Base-by-base conservation (phyloP, 2,113 vertebrate species). In the Notarius quadriscutis region DNA sequence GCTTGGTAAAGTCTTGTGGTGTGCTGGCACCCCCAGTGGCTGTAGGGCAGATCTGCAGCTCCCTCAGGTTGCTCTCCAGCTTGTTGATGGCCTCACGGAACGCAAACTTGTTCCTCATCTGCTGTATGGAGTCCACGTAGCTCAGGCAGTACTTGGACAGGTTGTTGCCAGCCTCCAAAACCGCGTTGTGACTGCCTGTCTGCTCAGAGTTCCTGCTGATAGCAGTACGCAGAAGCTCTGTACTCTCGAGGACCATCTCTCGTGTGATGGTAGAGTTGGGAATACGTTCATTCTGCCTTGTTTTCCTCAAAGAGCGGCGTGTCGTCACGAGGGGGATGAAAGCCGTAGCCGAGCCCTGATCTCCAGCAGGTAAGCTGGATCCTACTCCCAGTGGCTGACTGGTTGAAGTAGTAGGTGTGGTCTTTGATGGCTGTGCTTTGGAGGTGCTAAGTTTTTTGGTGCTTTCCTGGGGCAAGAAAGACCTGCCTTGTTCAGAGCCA, bases 51-150 rank as follows among this genome's bases (percentile, higher is more conserved):
- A 99, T 99, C 92, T 99, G 98, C 9, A 99, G 96, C 95, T 99
- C 97, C 0, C 98, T 94, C 27, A 99, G 95, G 91, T 94, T 98
- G 80, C 91, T 96, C 94, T 99, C 98, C 87, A 99, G 95, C 91
- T 99, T 99, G 96, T 97, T 99, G 95, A 99, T 98, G 90, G 98
- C 98, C 93, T 99, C 98, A 0, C 97, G 96, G 91, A 99, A 99
- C 50, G 98, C 97, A 9, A 99, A 99, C 89, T 99, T 99, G 93
- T 98, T 99, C 91, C 98, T 94, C 98, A 99, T 99, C 90, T 99
- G 98, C 93, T 99, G 98, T 91, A 99, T 99, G 92, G 97, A 99
- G 93, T 99, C 98, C 88, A 99, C 98, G 0, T 96, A 99, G 94
- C 96, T 97, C 90, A 96, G 92, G 0, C 98, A 99, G 95, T 96